phyloP scores from a whole-genome alignment of 2,888 invertebrate genomes.

The Euclidia mi region DNA sequence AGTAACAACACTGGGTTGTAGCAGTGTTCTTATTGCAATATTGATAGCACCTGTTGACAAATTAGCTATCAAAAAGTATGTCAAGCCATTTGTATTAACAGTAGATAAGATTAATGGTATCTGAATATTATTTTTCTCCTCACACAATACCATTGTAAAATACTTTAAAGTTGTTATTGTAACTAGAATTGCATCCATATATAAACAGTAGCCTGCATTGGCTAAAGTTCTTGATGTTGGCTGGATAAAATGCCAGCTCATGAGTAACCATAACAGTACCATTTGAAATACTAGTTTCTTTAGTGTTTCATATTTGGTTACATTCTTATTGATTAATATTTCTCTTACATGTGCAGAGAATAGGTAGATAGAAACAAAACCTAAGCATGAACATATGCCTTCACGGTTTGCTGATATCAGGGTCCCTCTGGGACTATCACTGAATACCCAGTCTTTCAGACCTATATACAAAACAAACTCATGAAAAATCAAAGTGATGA shows the following conservation, averaged over 20 bases:
- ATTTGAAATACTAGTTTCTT: conserved; percentile 57
- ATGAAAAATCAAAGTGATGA: conserved; percentile 90
- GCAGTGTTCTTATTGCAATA: conserved; percentile 91
- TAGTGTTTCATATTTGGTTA: conserved; percentile 57
- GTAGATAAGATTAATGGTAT: conserved; percentile 91
- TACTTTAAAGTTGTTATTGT: conserved; percentile 69
- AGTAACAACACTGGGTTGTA: conserved; percentile 75
- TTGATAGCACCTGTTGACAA: conserved; percentile 96
- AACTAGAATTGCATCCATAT: conserved; percentile 92
- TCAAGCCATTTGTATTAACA: conserved; percentile 95
- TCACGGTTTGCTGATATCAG: conserved; percentile 96
- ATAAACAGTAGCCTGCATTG: conserved; percentile 95
- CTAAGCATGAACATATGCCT: conserved; percentile 95
- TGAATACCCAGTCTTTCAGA: conserved; percentile 93
- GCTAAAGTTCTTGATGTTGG: conserved; percentile 95
- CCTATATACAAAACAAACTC: conserved; percentile 91
- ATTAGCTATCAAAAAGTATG: conserved; percentile 96
- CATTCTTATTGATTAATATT: conserved; percentile 78
- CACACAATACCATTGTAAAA: conserved; percentile 84
- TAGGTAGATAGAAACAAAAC: conserved; percentile 96
- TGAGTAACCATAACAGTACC: conserved; percentile 77
- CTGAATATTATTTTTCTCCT: conserved; percentile 55
- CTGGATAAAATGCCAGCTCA: conserved; percentile 84
- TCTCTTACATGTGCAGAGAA: conserved; percentile 92
- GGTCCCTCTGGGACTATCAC: conserved; percentile 86